These are phyloP conservation scores for Sclerurus mexicanus DNA, from an alignment of 2,113 vertebrate genomes.

Conservation along the genomic window DNA sequence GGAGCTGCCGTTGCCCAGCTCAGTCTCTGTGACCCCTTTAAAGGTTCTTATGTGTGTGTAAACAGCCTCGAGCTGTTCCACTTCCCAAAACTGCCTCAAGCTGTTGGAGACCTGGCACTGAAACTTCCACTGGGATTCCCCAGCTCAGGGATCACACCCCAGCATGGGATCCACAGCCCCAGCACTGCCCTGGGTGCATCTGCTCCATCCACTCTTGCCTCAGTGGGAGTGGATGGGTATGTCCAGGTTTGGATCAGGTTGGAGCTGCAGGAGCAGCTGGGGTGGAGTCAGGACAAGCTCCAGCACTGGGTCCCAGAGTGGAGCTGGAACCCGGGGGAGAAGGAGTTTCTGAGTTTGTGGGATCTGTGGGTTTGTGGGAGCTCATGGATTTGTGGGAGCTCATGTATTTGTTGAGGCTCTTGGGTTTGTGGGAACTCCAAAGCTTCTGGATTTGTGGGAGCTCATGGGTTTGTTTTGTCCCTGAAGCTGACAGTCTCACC, in stretches of 20 bases:
- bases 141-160: neutral
- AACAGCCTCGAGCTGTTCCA: neutral
- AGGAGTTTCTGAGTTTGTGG: neutral
- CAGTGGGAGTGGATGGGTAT: neutral
- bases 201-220: neutral
- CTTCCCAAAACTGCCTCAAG: neutral
- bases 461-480: neutral
- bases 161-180: accelerated
- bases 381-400: neutral
- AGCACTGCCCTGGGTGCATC: accelerated
- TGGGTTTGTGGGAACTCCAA: neutral
- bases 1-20: neutral
- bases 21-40: neutral
- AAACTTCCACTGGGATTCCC: neutral
- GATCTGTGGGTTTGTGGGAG: neutral
- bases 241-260: accelerated
- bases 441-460: neutral
- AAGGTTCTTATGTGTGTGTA: neutral
- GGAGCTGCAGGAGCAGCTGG: neutral
- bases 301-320: neutral
- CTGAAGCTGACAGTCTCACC: neutral
- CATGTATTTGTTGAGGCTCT: neutral
- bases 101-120: accelerated
- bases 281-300: neutral
- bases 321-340: neutral